phyloP scores from a whole-genome alignment of 2,113 vertebrate genomes.

The Megalops atlanticus region DNA sequence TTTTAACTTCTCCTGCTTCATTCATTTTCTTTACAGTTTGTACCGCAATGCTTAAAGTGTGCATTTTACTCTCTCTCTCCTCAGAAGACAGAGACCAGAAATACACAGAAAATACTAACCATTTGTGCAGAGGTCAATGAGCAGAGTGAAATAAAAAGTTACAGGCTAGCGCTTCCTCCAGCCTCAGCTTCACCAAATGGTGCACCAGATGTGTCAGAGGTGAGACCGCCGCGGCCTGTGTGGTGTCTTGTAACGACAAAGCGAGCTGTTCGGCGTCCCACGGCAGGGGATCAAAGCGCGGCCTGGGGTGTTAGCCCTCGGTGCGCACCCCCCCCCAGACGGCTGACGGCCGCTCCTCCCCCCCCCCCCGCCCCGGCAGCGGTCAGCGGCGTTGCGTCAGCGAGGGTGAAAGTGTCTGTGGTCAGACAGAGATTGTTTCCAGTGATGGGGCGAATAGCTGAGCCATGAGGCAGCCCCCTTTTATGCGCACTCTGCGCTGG shows the following conservation, averaged over 20 bases:
- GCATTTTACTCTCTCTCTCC: slow-evolving; percentile 62
- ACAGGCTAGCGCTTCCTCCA: no score
- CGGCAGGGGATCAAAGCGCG: not conserved
- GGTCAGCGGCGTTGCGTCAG: not conserved
- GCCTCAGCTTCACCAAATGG: no score
- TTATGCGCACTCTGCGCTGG: not conserved
- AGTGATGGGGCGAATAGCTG: not conserved
- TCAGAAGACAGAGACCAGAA: no score
- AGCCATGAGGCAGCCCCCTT: not conserved
- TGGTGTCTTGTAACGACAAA: not conserved
- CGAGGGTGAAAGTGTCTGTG: not conserved
- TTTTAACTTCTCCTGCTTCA: no score
- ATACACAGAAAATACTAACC: no score
- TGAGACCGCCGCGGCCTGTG: not conserved
- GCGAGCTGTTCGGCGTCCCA: not conserved
- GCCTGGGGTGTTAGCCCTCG: not conserved
- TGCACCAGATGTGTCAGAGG: no score
- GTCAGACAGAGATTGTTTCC: not conserved
- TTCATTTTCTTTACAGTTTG: no score
- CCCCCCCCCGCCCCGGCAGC: not conserved
- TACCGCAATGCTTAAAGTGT: no score
- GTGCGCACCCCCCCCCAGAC: not conserved
- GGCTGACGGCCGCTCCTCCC: not conserved
- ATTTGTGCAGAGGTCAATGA: no score
- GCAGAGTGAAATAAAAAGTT: no score